Percentiles rank a stretch among this genome's conserved stretches.
phyloP scores from a whole-genome alignment of 2,888 invertebrate species.

The Pyralis farinalis region DNA sequence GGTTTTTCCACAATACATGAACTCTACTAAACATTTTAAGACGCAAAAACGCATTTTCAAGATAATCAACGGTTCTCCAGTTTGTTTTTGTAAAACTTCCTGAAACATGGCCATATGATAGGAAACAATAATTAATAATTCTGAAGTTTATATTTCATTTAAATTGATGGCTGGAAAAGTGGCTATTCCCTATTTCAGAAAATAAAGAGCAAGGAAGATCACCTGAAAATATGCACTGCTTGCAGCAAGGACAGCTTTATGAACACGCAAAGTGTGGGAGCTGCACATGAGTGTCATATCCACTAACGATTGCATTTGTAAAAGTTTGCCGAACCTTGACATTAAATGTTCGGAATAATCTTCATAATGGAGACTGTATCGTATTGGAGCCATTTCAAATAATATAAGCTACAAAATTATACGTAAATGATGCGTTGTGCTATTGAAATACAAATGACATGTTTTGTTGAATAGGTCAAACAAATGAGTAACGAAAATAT shows the following conservation, averaged over 20 bases:
- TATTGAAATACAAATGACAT: constrained; percentile 12
- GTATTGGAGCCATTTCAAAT: constrained; percentile 69
- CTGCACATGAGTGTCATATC: constrained; percentile 89
- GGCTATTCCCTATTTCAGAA: too few relatives aligned
- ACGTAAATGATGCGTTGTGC: background rate
- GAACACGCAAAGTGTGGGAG: constrained; percentile 87
- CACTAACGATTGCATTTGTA: constrained; percentile 87
- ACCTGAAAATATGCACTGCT: constrained; percentile 88
- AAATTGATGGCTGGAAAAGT: too few relatives aligned
- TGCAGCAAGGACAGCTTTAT: constrained; percentile 87
- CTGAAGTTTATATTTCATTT: too few relatives aligned
- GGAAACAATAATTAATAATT: too few relatives aligned
- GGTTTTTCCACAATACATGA: constrained; percentile 89
- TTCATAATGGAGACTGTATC: constrained; percentile 85
- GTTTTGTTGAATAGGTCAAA: constrained; percentile 22
- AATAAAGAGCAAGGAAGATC: too few relatives aligned
- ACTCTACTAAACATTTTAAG: constrained; percentile 86
- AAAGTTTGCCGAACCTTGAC: constrained; percentile 84
- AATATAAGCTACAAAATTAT: background rate
- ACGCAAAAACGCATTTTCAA: constrained; percentile 86
- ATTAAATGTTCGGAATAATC: constrained; percentile 85
- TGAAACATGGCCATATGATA: constrained; percentile 38
- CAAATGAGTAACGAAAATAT: constrained; percentile 34
- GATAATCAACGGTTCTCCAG: constrained; percentile 81
- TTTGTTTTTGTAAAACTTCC: constrained; percentile 82